Evolutionary conservation across 2,797 vertebrate genomes (phyloP).

Genomic region (Adelosebastes latens): DNA sequence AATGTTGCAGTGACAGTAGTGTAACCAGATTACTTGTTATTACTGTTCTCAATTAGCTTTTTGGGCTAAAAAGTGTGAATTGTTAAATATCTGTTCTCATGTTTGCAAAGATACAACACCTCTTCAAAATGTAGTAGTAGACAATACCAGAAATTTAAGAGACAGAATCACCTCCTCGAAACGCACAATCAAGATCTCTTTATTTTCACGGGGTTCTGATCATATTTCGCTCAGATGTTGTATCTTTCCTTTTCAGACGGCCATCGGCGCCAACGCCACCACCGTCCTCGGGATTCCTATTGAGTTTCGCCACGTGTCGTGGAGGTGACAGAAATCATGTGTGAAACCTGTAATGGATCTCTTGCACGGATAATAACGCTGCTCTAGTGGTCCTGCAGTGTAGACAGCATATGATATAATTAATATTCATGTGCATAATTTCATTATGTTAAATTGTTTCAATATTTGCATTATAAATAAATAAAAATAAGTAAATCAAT

Average conservation of each 20-base stretch:
- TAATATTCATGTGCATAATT: no score
- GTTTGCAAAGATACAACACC: not conserved
- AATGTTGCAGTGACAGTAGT: not conserved
- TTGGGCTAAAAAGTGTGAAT: not conserved
- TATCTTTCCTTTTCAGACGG: constrained; percentile 74
- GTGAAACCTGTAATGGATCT: not conserved
- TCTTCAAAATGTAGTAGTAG: not conserved
- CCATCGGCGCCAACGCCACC: constrained; percentile 84
- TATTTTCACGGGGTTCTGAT: not conserved
- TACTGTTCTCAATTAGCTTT: not conserved
- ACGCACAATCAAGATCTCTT: not conserved
- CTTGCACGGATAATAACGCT: not conserved
- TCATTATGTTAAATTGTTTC: not conserved
- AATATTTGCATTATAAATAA: not conserved
- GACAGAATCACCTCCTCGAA: not conserved
- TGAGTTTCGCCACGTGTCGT: constrained; percentile 85
- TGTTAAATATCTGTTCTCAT: not conserved
- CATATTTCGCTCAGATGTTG: not conserved
- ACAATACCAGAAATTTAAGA: not conserved
- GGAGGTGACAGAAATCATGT: constrained; percentile 74
- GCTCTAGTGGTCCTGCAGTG: not conserved
- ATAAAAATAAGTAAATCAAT: no score
- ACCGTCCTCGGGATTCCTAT: constrained; percentile 83
- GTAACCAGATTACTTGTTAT: no score
- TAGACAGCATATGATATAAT: not conserved